phyloP scores from a whole-genome alignment of 2,888 invertebrate species.

The Aphodius granarius region DNA sequence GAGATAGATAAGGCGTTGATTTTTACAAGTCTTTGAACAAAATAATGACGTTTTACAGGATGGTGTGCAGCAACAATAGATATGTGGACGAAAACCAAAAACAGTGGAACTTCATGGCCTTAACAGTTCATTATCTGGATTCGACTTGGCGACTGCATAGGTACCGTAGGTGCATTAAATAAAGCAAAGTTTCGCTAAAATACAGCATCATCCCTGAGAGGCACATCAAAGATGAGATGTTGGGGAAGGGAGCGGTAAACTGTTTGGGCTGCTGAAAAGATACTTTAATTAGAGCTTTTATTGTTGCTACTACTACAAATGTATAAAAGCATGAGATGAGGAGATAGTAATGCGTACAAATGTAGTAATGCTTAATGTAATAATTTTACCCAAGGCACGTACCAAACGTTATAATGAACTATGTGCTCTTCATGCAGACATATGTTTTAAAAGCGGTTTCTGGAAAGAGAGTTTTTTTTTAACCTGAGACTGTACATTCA shows the following conservation, averaged over 20 bases:
- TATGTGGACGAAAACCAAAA: constrained; percentile 1
- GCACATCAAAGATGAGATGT: neutral
- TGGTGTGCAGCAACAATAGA: neutral
- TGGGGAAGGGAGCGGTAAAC: neutral
- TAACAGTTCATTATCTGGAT: constrained; percentile 6
- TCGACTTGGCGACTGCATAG: constrained; percentile 5
- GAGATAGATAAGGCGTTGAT: neutral
- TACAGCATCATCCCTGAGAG: too few relatives aligned
- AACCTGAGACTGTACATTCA: neutral
- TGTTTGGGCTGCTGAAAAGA: neutral
- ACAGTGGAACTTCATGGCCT: neutral
- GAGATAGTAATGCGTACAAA: neutral
- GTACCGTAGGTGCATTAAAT: neutral
- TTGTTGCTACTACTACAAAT: neutral
- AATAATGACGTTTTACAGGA: constrained; percentile 7
- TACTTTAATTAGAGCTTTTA: neutral
- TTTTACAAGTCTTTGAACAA: neutral
- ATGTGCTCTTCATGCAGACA: neutral
- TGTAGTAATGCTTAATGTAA: neutral
- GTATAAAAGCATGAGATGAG: neutral
- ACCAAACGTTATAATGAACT: neutral
- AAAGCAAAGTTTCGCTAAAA: neutral
- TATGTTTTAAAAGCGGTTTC: neutral
- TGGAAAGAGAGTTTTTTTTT: neutral
- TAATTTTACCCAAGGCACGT: neutral